phyloP scores from a whole-genome alignment of 2,888 invertebrate genomes.

The Ceraclea dissimilis region DNA sequence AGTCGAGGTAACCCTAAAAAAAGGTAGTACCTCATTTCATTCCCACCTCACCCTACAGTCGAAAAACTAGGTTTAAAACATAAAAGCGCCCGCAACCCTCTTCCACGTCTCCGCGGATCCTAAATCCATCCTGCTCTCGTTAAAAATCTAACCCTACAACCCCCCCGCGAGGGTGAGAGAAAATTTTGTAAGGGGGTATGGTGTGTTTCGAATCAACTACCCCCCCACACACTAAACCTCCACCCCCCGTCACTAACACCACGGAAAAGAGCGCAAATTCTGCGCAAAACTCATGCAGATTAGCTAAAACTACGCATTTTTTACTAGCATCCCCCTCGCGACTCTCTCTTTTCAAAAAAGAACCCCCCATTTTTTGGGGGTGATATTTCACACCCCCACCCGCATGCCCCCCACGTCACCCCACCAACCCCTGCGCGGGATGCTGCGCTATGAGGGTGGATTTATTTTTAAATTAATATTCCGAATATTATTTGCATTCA shows the following conservation, averaged over 20 bases:
- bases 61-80: slow-evolving; percentile 34
- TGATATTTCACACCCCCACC: slow-evolving; percentile 6
- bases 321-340: slow-evolving; percentile 41
- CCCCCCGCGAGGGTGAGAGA: slow-evolving; percentile 25
- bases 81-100: slow-evolving; percentile 30
- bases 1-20: neutral
- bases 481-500: slow-evolving; percentile 25
- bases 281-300: slow-evolving; percentile 45
- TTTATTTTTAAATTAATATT: slow-evolving; percentile 27
- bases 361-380: neutral
- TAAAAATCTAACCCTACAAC: slow-evolving; percentile 32
- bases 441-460: slow-evolving; percentile 22
- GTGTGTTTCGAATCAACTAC: slow-evolving; percentile 3
- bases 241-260: slow-evolving; percentile 26
- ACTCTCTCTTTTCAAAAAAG: slow-evolving; percentile 16
- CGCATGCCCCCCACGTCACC: slow-evolving; percentile 20
- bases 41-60: slow-evolving; percentile 21
- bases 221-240: slow-evolving; percentile 27
- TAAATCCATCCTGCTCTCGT: slow-evolving; percentile 29
- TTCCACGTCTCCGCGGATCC: slow-evolving; percentile 31
- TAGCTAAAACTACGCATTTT: slow-evolving; percentile 63
- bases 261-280: slow-evolving; percentile 25
- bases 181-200: neutral
- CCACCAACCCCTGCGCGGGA: slow-evolving; percentile 22
- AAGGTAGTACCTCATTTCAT: slow-evolving; percentile 13